phyloP scores from a whole-genome alignment of 2,888 invertebrate species.

The Lacanobia oleracea region DNA sequence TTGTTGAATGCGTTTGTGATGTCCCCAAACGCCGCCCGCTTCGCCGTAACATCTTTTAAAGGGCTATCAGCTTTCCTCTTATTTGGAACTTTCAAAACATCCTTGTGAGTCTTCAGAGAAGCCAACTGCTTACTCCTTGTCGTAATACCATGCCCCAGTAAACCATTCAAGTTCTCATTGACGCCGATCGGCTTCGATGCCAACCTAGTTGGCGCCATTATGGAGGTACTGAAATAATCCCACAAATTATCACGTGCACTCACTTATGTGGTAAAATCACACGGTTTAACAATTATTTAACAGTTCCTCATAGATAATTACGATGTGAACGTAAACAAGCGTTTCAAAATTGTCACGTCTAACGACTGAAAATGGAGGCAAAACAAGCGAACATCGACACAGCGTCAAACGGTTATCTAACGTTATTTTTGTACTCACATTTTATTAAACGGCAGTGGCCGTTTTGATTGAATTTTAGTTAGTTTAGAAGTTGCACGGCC shows the following conservation, averaged over 20 bases:
- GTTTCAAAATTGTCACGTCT: conserved; percentile 77
- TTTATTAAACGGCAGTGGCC: conserved; percentile 79
- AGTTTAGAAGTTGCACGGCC: conserved; percentile 74
- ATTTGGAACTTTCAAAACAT: conserved; percentile 88
- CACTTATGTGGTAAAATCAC: conserved; percentile 62
- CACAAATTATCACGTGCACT: conserved; percentile 77
- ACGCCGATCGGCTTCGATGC: conserved; percentile 87
- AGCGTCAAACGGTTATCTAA: conserved; percentile 78
- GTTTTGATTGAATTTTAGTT: conserved; percentile 74
- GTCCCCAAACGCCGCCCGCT: conserved; percentile 96
- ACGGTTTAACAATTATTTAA: conserved; percentile 35
- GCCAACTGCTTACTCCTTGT: conserved; percentile 91
- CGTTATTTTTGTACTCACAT: conserved; percentile 79
- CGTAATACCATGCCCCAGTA: conserved; percentile 89
- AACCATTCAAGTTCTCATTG: conserved; percentile 85
- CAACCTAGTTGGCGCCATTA: conserved; percentile 92
- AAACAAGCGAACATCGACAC: conserved; percentile 87
- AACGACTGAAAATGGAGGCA: conserved; percentile 89
- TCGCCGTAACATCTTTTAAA: conserved; percentile 93
- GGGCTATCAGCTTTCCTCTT: conserved; percentile 96
- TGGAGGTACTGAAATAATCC: conserved; percentile 77
- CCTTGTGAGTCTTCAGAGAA: conserved; percentile 86
- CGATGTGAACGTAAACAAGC: conserved; percentile 74
- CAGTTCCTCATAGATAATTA: conserved; percentile 49
- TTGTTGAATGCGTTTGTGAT: conserved; percentile 93